Conservation (phyloP, 2,888 invertebrate species). For the Strigamia maritima region DNA sequence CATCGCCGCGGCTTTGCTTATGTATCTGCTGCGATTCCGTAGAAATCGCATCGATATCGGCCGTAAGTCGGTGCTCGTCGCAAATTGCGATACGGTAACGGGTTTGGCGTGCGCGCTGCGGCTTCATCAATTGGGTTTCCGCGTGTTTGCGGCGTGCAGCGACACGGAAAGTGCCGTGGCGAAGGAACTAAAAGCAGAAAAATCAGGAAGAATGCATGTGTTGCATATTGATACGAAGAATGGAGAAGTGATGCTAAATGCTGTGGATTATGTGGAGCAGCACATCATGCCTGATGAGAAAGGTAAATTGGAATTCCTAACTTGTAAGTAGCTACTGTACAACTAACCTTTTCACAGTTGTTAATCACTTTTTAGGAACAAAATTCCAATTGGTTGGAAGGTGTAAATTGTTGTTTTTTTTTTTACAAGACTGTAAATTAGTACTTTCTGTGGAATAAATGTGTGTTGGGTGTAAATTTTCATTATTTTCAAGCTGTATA, state of each 20-base stretch:
- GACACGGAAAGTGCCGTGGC: slow-evolving; percentile 46
- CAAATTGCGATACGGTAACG: slow-evolving; percentile 76
- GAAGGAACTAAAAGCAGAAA: slow-evolving; percentile 41
- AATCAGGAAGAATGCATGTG: slow-evolving; percentile 57
- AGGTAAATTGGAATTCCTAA: slow-evolving; percentile 2
- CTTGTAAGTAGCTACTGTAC: too few species aligned
- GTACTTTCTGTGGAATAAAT: too few species aligned
- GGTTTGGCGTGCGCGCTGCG: slow-evolving; percentile 72
- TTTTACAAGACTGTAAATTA: too few species aligned
- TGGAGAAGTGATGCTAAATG: slow-evolving; percentile 73
- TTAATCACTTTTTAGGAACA: too few species aligned
- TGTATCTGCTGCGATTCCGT: background rate
- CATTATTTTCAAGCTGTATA: too few species aligned
- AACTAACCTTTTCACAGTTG: too few species aligned
- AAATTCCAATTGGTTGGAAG: too few species aligned
- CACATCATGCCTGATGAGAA: slow-evolving; percentile 39
- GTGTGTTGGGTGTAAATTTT: too few species aligned
- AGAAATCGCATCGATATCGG: slow-evolving; percentile 22
- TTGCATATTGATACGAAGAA: slow-evolving; percentile 77
- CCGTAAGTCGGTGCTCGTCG: slow-evolving; percentile 72
- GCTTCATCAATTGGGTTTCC: slow-evolving; percentile 78
- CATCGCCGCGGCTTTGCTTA: background rate
- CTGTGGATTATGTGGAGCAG: slow-evolving; percentile 67
- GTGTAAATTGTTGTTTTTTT: too few species aligned
- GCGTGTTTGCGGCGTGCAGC: slow-evolving; percentile 73